A percentile compares a stretch with the other conserved stretches of the same genome.
Conservation (phyloP, 2,797 vertebrate species). For the Sebastes aleutianus region DNA sequence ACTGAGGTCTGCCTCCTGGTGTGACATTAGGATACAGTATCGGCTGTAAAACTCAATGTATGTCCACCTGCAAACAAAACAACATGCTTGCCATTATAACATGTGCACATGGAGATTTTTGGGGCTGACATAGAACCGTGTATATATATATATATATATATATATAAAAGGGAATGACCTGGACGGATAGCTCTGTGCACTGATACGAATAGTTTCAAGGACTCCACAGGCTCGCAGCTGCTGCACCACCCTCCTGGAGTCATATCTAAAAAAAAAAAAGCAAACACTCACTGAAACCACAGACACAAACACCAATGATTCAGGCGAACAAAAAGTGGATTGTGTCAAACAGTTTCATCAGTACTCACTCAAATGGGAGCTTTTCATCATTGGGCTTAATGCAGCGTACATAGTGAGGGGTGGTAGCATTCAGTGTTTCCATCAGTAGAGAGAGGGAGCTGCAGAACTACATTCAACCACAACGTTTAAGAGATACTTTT, state of each 20-base stretch:
- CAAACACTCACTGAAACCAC: constrained; percentile 2
- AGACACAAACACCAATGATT: not conserved
- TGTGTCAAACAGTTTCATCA: not conserved
- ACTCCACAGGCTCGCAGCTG: constrained; percentile 97
- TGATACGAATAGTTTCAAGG: constrained; percentile 95
- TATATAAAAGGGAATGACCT: constrained; percentile 86
- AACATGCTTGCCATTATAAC: not conserved
- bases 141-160: no score
- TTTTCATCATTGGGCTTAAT: constrained; percentile 98
- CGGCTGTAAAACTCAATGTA: constrained; percentile 98
- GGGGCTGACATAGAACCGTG: not conserved
- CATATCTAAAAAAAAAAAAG: constrained; percentile 82
- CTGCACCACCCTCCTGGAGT: constrained; percentile 92
- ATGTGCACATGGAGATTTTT: not conserved
- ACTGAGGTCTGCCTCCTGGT: constrained; percentile 81
- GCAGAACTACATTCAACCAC: constrained; percentile 85
- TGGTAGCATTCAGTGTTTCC: constrained; percentile 95
- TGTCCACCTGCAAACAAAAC: constrained; percentile 87
- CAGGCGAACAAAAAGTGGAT: not conserved
- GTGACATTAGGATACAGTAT: constrained; percentile 93
- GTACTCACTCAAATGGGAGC: constrained; percentile 93
- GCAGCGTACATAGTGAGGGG: constrained; percentile 97
- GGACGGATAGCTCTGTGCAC: constrained; percentile 97
- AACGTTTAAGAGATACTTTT: not conserved
- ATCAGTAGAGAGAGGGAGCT: constrained; percentile 93